Base-by-base conservation (phyloP, 92 coral and sea anemone genomes). In the Porites divaricata region DNA sequence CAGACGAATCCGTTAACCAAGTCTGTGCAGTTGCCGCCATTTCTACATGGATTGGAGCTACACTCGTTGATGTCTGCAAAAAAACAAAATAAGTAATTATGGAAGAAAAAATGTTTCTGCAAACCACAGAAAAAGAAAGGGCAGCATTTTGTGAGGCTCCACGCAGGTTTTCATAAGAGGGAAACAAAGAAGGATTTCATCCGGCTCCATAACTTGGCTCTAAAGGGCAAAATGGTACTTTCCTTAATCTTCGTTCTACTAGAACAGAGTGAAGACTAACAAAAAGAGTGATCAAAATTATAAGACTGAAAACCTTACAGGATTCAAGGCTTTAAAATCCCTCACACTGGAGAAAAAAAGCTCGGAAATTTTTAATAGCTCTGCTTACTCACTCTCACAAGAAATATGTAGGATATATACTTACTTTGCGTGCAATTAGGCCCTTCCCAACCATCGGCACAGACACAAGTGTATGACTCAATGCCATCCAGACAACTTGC, bases 361-460 rank as follows among this genome's bases (percentile, higher is more conserved):
- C 45, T 35, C 45, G 4, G 45, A 35, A 35, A 35, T 35, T 35
- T 35, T 35, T 6, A 35, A 35, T 72, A 24, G 45, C 48, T 19
- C 9, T 7, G 11, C 24, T 41, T 15, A 23, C 23, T n/a, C 11
- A 9, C 24, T 72, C 76, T 48, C 71, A 67, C 1, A 66, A 20
- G 7, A 69, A n/a, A 69, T 1, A 69, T 28, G 10, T 0, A 23
- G 50, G 17, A 52, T 9, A 6, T 17, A 21, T 48, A 75, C 85
- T 78, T 89, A 96, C 99, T 78, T 69, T 77, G 84, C 51, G 90
- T 84, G 56, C 99, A 97, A 70, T 23, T 79, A 8, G 52, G 68
- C 9, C 99, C 99, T 64, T 95, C 92, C 99, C 99, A 97, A 5
- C 99, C 99, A 71, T 76, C 83, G 12, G 76, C 65, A 49, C 99